Evolutionary conservation across 1,140 invertebrate species (phyloP).

Genomic region (Drosophila rufa): DNA sequence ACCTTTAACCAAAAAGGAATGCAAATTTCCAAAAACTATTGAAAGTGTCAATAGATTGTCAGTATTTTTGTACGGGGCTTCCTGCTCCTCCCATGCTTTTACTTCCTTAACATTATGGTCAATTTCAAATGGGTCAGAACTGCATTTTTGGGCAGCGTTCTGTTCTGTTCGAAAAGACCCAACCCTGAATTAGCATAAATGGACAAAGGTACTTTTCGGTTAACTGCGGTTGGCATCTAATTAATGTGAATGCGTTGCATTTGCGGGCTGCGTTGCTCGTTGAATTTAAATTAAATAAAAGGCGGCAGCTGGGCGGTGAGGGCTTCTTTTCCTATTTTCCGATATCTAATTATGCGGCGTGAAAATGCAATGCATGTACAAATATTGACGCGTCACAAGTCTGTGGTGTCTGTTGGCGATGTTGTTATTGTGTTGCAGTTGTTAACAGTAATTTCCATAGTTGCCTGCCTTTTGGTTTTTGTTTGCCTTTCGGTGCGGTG

Average conservation of each 20-base stretch:
- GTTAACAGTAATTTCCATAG: constrained; percentile 50
- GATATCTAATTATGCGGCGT: constrained; percentile 77
- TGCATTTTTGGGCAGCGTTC: constrained; percentile 23
- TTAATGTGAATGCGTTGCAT: constrained; percentile 45
- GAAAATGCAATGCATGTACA: constrained; percentile 80
- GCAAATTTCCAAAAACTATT: constrained; percentile 11
- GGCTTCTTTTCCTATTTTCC: constrained; percentile 17
- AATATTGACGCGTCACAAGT: constrained; percentile 67
- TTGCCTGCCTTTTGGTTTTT: constrained; percentile 22
- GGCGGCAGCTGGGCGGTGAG: constrained; percentile 28
- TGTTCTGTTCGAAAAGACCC: constrained; percentile 26
- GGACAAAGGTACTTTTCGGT: constrained; percentile 36
- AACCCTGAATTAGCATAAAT: constrained; percentile 57
- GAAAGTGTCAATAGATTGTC: constrained; percentile 40
- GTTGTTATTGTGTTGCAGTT: constrained; percentile 44
- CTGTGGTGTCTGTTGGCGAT: constrained; percentile 4
- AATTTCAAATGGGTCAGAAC: constrained; percentile 73
- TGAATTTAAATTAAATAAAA: constrained; percentile 60
- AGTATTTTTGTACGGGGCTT: background rate
- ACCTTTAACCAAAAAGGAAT: constrained; percentile 1
- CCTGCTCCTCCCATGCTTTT: background rate
- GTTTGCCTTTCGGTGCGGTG: constrained; percentile 28
- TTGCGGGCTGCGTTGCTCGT: constrained; percentile 17
- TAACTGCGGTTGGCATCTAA: constrained; percentile 71
- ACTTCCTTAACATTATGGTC: constrained; percentile 46